Evolutionary conservation across 2,797 vertebrate genomes (phyloP), one percentile per base, ranked within the genome.

Genomic region (Etheostoma perlongum): DNA sequence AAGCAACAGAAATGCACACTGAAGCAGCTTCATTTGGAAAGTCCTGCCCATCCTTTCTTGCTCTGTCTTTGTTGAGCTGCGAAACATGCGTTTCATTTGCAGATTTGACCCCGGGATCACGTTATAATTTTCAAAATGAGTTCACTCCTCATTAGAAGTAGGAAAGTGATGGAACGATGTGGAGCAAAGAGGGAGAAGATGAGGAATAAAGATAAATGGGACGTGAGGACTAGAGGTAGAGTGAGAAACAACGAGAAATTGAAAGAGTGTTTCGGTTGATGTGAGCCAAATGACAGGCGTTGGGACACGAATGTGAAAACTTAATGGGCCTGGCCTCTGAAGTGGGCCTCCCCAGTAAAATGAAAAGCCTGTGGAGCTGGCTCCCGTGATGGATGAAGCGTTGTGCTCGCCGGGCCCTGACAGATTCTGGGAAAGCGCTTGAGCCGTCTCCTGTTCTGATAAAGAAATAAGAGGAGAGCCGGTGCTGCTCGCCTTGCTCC

Each of bases 301-400:
- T 85, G 92, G 92, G 92, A 93, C 92, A 91, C 76, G 76, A 91
- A 92, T 91, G 92, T 91, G 90, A 93, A 93, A 91, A 93, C 88
- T 91, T 94, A 93, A 94, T 93, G 90, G 91, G 83, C 69, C 86
- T 79, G 88, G 88, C 87, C 91, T 92, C 89, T 89, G 91, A 92
- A 92, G 91, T 89, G 88, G 89, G 89, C 88, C 90, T 90, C 90
- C 71, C 25, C 78, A 72, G 87, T 88, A 89, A 90, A 93, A 92
- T 89, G 92, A 93, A 93, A 93, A 93, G 92, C 90, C 89, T 83
- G 88, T 88, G 88, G 88, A 93, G 85, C 86, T 82, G 87, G 90
- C 87, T 90, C 81, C 72, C 36, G 88, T 94, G 93, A 94, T 94
- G 93, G 93, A 95, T 95, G 93, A 93, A 93, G 92, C 92, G 92